Evolutionary conservation across 1,140 invertebrate genomes (phyloP), one percentile per base, ranked within the genome.

Genomic region (Drosophila auraria): DNA sequence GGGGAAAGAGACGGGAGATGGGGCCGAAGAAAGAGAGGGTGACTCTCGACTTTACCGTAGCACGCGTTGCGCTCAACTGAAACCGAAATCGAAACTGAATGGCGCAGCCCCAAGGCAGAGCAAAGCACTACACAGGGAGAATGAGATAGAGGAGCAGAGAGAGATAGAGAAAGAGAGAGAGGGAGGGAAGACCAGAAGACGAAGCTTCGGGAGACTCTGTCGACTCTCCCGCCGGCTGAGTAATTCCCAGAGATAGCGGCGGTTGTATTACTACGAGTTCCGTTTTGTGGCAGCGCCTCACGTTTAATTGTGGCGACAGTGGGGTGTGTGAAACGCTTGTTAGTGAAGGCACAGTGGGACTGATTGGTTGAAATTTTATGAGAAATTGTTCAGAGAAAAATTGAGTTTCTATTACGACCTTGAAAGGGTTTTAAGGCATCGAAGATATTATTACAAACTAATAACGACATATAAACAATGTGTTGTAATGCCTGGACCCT

Each of bases 1-100:
- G 25, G n/a, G 40, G n/a, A 49, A 6, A 30, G n/a, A 62, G 47
- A 36, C 36, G 7, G 47, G 5, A 36, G 14, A 54, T n/a, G 4
- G 63, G 66, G 25, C 9, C 25, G 12, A n/a, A 15, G 38, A 50
- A 15, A 59, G 36, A 60, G 74, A 14, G 30, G 17, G 42, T 7
- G 44, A 44, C 54, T 44, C 40, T 25, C 71, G 78, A 87, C 83
- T 80, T 66, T 49, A 68, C 72, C 63, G 76, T 56, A 78, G 80
- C 81, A 84, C 84, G 81, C 84, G 78, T 84, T 66, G 78, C 81
- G 81, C 81, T 89, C 81, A 83, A 89, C 84, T 87, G 84, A 83
- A 83, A 87, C 68, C 53, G 84, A 87, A 87, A 83, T 76, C 40
- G 83, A 87, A 87, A 87, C 62, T 80, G 83, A 87, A 84, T 78